These are phyloP conservation scores for Zosterops hypoxanthus DNA, from an alignment of 2,113 vertebrate genomes.

Conservation along the genomic window DNA sequence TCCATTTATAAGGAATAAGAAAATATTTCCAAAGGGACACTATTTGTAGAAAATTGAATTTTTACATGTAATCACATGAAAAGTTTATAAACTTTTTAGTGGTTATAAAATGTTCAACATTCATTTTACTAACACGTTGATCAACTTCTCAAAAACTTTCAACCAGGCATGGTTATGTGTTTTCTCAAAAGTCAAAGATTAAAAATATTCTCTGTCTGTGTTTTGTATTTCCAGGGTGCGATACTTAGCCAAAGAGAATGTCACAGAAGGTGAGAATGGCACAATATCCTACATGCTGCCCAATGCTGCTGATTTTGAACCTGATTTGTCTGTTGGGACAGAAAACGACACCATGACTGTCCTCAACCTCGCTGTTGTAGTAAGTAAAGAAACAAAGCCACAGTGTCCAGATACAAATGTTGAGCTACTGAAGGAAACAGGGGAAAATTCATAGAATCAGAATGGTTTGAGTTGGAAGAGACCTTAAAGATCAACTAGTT, in stretches of 20 bases:
- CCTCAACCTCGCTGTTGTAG: conserved; percentile 89
- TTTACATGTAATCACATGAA: neutral
- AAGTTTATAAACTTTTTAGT: neutral
- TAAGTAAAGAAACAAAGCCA: conserved; percentile 72
- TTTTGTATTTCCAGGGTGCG: conserved; percentile 78
- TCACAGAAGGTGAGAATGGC: conserved; percentile 68
- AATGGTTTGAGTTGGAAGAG: neutral
- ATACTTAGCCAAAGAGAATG: conserved; percentile 85
- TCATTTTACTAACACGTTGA: neutral
- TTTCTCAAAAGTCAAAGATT: neutral
- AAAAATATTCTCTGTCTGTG: neutral
- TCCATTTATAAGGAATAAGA: neutral
- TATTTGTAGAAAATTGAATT: neutral
- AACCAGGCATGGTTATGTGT: neutral
- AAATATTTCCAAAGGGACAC: neutral
- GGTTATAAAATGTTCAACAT: neutral
- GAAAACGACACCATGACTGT: conserved; percentile 83
- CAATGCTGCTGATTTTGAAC: conserved; percentile 80
- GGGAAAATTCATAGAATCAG: neutral
- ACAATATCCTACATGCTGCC: conserved; percentile 85
- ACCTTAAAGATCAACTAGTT: neutral
- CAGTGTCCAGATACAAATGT: neutral
- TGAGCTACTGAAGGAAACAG: neutral
- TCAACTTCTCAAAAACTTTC: neutral
- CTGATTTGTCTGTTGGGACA: conserved; percentile 80